Percentiles rank a stretch among this genome's conserved stretches.
Evolutionary conservation across 2,888 invertebrate species (phyloP).

Genomic region (Apamea crenata): DNA sequence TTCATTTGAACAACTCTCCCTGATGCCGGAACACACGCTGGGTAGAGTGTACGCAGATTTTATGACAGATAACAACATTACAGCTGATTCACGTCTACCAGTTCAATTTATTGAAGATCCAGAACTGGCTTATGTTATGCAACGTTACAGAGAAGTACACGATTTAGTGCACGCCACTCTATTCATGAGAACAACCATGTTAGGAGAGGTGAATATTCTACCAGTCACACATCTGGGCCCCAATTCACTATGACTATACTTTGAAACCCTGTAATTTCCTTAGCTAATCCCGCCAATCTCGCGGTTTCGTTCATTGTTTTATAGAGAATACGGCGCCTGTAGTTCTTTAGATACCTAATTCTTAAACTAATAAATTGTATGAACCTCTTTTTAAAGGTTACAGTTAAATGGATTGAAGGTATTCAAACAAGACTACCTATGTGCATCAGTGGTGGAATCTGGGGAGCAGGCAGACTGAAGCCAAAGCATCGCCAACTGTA

Average conservation of each 20-base stretch:
- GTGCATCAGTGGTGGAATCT: conserved; percentile 98
- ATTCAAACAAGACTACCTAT: conserved; percentile 98
- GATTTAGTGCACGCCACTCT: conserved; percentile 98
- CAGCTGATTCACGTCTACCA: conserved; percentile 96
- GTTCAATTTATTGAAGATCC: conserved; percentile 98
- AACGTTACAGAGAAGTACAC: conserved; percentile 98
- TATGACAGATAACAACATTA: conserved; percentile 95
- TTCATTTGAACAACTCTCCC: conserved; percentile 92
- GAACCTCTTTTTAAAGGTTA: conserved; percentile 91
- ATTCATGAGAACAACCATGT: conserved; percentile 98
- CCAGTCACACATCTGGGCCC: background rate
- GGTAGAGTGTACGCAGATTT: conserved; percentile 97
- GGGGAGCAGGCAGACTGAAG: conserved; percentile 96
- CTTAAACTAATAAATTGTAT: background rate
- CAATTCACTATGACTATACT: background rate
- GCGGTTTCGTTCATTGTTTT: background rate
- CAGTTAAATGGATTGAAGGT: conserved; percentile 99
- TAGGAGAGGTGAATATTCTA: conserved; percentile 91
- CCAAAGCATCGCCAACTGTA: conserved; percentile 96
- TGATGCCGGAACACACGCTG: conserved; percentile 94
- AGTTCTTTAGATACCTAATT: background rate
- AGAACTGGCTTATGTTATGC: conserved; percentile 98
- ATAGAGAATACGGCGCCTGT: background rate
- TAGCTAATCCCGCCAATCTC: too few species aligned
- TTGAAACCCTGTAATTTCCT: background rate